Evolutionary conservation across 2,888 invertebrate genomes (phyloP), one percentile per base, ranked within the genome.

Genomic region (Leptopilina myrica): DNA sequence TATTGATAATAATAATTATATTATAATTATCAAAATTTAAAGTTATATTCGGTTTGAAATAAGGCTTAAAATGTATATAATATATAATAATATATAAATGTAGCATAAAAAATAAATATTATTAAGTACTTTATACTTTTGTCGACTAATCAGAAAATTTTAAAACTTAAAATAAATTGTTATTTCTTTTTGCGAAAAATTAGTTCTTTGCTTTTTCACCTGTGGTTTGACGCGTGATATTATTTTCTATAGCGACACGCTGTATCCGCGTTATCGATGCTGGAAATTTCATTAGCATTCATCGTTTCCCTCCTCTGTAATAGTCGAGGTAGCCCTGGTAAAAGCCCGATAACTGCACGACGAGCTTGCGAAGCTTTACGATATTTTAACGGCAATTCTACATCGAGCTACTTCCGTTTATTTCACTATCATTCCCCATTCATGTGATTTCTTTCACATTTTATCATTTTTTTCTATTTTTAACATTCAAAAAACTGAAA

Each of bases 271-370:
- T 76, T 83, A 81, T 82, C 80, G 81, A 82, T 67, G 80, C 80
- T 75, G 82, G 81, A 86, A 85, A 86, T 86, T 86, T 86, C 82
- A 84, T 86, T 80, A 86, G 78, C 78, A 81, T 80, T 76, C 79
- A 81, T 81, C 79, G 80, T 76, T 33, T 84, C 84, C 78, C 65
- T 64, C 77, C 64, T 49, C 49, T 77, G 69, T 66, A 81, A 75
- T 56, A 67, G 76, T 49, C 33, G 40, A 46, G 14, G 43, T 43
- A 14, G 15, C 46, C 76, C 14, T 65, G 33, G 53, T 65, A 76
- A 76, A 76, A 76, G 64, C 76, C 43, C 65, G 65, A 65, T 65
- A 78, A 78, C 69, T 78, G 62, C 65, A 40, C 53, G 56, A 62
- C 59, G 62, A 78, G 69, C 69, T 78, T 59, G 43, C 46, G 69